Percentiles rank a stretch among this genome's conserved stretches.
Conservation (phyloP, 1,140 invertebrate species). For the Plodia interpunctella region DNA sequence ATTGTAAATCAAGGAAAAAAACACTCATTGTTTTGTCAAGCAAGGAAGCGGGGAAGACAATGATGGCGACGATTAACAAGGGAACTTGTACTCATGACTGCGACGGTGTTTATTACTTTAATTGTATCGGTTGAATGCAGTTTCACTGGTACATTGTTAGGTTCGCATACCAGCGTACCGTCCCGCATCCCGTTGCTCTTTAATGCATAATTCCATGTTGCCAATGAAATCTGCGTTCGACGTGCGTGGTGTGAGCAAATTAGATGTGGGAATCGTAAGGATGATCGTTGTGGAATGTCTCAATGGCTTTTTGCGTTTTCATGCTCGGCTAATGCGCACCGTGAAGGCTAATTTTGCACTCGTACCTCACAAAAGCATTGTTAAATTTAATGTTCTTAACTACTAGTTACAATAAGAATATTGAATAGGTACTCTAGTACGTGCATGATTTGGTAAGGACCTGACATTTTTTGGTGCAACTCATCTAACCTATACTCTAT, state of each 20-base stretch:
- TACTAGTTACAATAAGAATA: too few relatives aligned
- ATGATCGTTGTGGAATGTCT: slow-evolving; percentile 43
- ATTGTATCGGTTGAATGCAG: slow-evolving; percentile 61
- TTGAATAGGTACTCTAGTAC: too few relatives aligned
- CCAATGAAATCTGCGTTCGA: slow-evolving; percentile 51
- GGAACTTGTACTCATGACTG: slow-evolving; percentile 53
- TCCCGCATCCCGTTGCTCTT: slow-evolving; percentile 37
- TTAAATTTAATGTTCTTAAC: too few relatives aligned
- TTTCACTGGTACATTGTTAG: slow-evolving; percentile 59
- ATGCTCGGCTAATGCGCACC: slow-evolving; percentile 9
- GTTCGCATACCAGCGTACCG: slow-evolving; percentile 37
- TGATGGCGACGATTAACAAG: slow-evolving; percentile 54
- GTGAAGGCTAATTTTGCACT: slow-evolving; percentile 34
- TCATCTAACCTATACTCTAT: too few relatives aligned
- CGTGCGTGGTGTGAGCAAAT: slow-evolving; percentile 27
- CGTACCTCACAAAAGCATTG: too few relatives aligned
- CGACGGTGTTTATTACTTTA: slow-evolving; percentile 55
- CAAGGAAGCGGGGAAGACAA: slow-evolving; percentile 56
- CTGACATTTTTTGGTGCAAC: too few relatives aligned
- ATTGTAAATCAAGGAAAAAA: slow-evolving; percentile 58
- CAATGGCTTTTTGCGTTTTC: slow-evolving; percentile 25
- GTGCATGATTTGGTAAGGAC: too few relatives aligned
- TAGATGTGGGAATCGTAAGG: slow-evolving; percentile 44
- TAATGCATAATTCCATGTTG: slow-evolving; percentile 61
- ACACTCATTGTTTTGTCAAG: slow-evolving; percentile 48